Evolutionary conservation across 2,113 vertebrate species (phyloP), one percentile per base, ranked within the genome.

Genomic region (Rattus norvegicus): DNA sequence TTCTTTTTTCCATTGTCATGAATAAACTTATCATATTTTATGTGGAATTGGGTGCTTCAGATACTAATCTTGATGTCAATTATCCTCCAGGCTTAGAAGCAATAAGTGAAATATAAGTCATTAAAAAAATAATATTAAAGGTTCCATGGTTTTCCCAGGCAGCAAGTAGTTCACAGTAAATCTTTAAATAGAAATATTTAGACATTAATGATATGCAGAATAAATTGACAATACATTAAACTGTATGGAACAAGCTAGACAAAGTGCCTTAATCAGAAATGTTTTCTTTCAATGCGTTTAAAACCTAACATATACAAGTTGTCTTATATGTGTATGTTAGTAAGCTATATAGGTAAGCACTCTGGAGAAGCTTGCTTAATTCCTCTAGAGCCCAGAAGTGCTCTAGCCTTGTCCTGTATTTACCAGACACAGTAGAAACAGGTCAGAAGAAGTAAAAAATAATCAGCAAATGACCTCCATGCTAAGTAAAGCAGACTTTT

Each of bases 271-370:
- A 52, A 52, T 88, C 72, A 90, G 86, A 4, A 24, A 61, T 28
- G 81, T 91, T 94, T 83, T 97, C 67, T 59, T 91, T 39, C 86
- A 52, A 84, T 76, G 16, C 20, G 86, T 93, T 92, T n/a, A 92
- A 97, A 96, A 67, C 56, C 33, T 59, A 73, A 94, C 65, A 83
- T 92, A 72, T 81, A 85, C 26, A 84, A 75, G 79, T 43, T 97
- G 63, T 88, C 47, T 7, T 69, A 49, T 79, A 11, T 92, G 43
- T 26, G 22, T 92, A 65, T 54, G 80, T 91, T 95, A 93, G 30
- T 81, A 88, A 80, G 73, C 12, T 33, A 80, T 13, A 93, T 43
- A 77, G 84, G 83, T 43, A 86, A 73, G 2, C 76, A 61, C 43
- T 92, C 2, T 49, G 56, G 61, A 90, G 94, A 95, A 54, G 28